These are phyloP conservation scores for Luscinia megarhynchos DNA, from an alignment of 2,797 vertebrate genomes.

Conservation along the genomic window DNA sequence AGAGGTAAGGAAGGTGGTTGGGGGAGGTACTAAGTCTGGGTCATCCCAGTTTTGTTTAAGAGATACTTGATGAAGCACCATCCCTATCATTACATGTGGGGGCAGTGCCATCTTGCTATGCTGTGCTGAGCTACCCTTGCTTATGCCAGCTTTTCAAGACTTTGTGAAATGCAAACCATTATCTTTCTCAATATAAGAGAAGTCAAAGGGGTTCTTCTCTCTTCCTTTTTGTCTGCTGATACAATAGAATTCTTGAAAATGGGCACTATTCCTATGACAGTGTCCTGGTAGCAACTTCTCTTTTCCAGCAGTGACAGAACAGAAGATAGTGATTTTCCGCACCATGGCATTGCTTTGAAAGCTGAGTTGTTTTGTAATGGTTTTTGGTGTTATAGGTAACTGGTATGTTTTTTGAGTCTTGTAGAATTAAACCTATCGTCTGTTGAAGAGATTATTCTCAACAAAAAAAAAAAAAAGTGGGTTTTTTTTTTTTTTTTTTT, in stretches of 20 bases:
- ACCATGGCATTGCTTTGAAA: not conserved
- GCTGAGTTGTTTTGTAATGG: not conserved
- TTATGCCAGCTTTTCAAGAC: not conserved
- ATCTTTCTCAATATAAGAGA: not conserved
- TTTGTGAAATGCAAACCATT: not conserved
- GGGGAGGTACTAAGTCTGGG: not conserved
- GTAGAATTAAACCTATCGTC: constrained; percentile 7
- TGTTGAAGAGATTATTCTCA: constrained; percentile 23
- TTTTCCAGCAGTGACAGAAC: not conserved
- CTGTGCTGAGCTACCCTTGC: not conserved
- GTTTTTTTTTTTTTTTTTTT: not conserved
- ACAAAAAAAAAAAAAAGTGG: not conserved
- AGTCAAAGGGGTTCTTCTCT: not conserved
- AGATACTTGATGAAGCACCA: not conserved
- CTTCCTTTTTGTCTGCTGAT: not conserved
- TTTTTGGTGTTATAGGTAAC: not conserved
- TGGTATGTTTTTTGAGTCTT: not conserved
- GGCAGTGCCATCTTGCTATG: not conserved
- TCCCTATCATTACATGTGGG: not conserved
- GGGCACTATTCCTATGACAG: not conserved
- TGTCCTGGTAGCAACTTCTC: not conserved
- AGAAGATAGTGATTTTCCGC: not conserved
- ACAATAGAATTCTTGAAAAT: not conserved
- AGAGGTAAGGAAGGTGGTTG: not conserved
- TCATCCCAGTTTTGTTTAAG: not conserved